These are phyloP conservation scores for Euglossa dilemma DNA, from an alignment of 1,140 invertebrate genomes.

Conservation along the genomic window DNA sequence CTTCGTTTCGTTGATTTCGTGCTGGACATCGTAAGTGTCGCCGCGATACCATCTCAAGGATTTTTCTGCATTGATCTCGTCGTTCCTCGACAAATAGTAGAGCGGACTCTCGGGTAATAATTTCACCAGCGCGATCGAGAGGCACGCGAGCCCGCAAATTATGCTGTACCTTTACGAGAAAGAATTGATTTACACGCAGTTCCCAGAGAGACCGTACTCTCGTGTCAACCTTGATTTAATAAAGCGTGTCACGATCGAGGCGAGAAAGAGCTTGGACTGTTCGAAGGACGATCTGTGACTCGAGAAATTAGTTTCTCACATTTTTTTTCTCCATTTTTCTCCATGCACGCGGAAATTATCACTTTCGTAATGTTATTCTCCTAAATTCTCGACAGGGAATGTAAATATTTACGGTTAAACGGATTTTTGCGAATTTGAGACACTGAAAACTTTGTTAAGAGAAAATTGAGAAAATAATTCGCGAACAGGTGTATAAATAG, in stretches of 20 bases:
- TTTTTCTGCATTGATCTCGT: conserved; percentile 82
- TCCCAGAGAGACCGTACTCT: neutral
- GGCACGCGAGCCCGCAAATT: conserved; percentile 84
- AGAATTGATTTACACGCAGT: conserved; percentile 25
- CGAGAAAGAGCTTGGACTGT: neutral
- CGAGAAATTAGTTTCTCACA: neutral
- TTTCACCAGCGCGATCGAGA: conserved; percentile 74
- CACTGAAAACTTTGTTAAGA: too few species aligned
- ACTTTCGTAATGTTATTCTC: too few species aligned
- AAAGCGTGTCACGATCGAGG: neutral
- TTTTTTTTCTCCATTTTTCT: too few species aligned
- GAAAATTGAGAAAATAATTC: too few species aligned
- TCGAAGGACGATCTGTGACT: neutral
- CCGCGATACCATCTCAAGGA: conserved; percentile 87
- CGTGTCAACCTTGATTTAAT: neutral
- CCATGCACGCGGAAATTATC: too few species aligned
- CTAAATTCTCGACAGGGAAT: too few species aligned
- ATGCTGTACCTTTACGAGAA: conserved; percentile 73
- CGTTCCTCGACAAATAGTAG: conserved; percentile 61
- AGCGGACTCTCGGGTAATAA: conserved; percentile 89
- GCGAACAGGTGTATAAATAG: too few species aligned
- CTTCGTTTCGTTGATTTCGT: conserved; percentile 79
- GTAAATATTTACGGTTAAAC: too few species aligned
- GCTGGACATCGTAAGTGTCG: conserved; percentile 82
- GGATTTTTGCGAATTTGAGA: too few species aligned